A percentile compares a stretch with the other conserved stretches of the same genome.
Evolutionary conservation across 2,888 invertebrate genomes (phyloP).

Genomic region (Polia nebulosa): DNA sequence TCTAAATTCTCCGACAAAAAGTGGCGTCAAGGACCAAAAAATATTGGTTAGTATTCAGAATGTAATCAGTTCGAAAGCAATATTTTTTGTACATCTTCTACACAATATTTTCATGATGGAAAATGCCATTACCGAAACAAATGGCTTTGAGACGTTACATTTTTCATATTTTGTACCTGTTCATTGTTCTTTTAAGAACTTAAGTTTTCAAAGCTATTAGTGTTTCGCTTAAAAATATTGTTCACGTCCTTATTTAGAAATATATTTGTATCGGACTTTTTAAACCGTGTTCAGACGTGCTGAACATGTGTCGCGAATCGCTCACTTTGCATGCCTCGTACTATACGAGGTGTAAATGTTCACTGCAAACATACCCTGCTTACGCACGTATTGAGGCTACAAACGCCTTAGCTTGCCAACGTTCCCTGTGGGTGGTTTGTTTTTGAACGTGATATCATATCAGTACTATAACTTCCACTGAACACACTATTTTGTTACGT

Average conservation of each 20-base stretch:
- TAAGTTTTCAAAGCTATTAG: constrained; percentile 16
- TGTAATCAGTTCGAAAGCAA: constrained; percentile 33
- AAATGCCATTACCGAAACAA: constrained; percentile 37
- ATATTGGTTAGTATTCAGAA: constrained; percentile 14
- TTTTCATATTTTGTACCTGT: constrained; percentile 33
- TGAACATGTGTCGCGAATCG: not conserved
- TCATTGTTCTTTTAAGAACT: not conserved
- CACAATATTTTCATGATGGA: constrained; percentile 36
- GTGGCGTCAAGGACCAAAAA: constrained; percentile 1
- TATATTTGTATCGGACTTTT: not conserved
- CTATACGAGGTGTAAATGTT: constrained; percentile 16
- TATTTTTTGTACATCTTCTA: constrained; percentile 49
- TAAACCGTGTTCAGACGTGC: not conserved
- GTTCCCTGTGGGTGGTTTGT: constrained; percentile 25
- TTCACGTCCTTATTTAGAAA: not conserved
- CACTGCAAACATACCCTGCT: not conserved
- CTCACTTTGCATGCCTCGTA: not conserved
- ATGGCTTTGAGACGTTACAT: constrained; percentile 29
- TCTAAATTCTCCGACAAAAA: not conserved
- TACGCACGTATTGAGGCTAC: constrained; percentile 18
- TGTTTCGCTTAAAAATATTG: constrained; percentile 8
- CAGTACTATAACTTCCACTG: constrained; percentile 17
- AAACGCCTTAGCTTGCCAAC: constrained; percentile 14
- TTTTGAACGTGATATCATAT: constrained; percentile 28
- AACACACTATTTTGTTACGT: constrained; percentile 23